Conservation (phyloP, 1,140 invertebrate genomes). For the Rhopalosiphum padi region DNA sequence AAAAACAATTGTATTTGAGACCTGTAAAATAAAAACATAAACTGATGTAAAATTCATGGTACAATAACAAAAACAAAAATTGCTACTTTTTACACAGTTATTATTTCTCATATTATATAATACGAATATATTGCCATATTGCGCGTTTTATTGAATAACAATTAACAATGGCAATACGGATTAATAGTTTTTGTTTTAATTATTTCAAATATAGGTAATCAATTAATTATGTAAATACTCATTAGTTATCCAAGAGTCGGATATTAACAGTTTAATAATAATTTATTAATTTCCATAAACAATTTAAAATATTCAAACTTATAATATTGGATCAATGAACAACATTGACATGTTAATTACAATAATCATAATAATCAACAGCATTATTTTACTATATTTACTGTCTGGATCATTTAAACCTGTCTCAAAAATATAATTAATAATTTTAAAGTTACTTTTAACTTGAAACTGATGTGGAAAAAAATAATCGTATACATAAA, state of each 20-base stretch:
- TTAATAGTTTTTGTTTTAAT: background rate
- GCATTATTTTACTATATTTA: too few relatives aligned
- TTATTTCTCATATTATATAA: background rate
- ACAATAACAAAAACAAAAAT: background rate
- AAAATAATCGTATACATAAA: too few relatives aligned
- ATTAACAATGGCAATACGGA: background rate
- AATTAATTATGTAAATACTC: background rate
- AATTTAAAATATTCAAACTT: background rate
- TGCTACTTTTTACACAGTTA: background rate
- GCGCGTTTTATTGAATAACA: background rate
- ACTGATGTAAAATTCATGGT: background rate
- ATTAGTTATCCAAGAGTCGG: background rate
- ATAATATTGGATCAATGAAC: background rate
- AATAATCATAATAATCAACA: background rate
- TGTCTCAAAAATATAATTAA: too few relatives aligned
- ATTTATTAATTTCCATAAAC: background rate
- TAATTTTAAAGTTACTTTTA: too few relatives aligned
- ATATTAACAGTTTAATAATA: background rate
- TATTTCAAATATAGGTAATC: background rate
- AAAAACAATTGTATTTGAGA: background rate
- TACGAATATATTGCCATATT: background rate
- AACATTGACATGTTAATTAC: background rate
- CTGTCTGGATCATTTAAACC: too few relatives aligned
- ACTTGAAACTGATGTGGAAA: too few relatives aligned
- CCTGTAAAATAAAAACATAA: slow-evolving; percentile 3